Conservation (phyloP, 2,888 invertebrate species). For the Dryadula phaetusa region DNA sequence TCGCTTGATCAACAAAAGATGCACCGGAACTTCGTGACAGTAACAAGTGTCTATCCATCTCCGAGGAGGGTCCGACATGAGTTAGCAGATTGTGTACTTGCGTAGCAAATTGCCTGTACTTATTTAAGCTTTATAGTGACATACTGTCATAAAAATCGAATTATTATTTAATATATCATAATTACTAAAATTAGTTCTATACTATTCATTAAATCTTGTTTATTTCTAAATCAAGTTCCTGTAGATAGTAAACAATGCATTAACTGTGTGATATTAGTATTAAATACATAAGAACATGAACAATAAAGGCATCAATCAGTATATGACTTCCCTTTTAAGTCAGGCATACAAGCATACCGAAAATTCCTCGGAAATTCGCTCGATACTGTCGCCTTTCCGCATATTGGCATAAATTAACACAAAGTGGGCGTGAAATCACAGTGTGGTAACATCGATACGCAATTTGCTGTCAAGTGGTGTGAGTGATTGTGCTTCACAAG, state of each 20-base stretch:
- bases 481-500: slow-evolving; percentile 36
- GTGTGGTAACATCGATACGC: slow-evolving; percentile 64
- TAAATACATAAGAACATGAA: background rate
- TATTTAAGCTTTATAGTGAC: slow-evolving; percentile 12
- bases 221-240: no score
- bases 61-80: slow-evolving; percentile 60
- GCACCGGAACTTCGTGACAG: slow-evolving; percentile 72
- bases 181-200: no score
- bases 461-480: slow-evolving; percentile 55
- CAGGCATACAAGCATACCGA: slow-evolving; percentile 2
- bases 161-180: background rate
- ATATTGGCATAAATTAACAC: slow-evolving; percentile 59
- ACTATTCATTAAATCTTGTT: no score
- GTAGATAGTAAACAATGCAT: no score
- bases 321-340: slow-evolving; percentile 23
- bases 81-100: slow-evolving; percentile 43
- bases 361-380: slow-evolving; percentile 35
- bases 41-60: slow-evolving; percentile 70
- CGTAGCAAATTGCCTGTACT: slow-evolving; percentile 36
- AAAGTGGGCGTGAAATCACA: slow-evolving; percentile 61
- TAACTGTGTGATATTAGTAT: background rate
- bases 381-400: slow-evolving; percentile 33
- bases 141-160: background rate
- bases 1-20: slow-evolving; percentile 62
- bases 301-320: slow-evolving; percentile 30